Evolutionary conservation across 2,797 vertebrate genomes (phyloP), one percentile per base, ranked within the genome.

Genomic region (Merluccius polli): DNA sequence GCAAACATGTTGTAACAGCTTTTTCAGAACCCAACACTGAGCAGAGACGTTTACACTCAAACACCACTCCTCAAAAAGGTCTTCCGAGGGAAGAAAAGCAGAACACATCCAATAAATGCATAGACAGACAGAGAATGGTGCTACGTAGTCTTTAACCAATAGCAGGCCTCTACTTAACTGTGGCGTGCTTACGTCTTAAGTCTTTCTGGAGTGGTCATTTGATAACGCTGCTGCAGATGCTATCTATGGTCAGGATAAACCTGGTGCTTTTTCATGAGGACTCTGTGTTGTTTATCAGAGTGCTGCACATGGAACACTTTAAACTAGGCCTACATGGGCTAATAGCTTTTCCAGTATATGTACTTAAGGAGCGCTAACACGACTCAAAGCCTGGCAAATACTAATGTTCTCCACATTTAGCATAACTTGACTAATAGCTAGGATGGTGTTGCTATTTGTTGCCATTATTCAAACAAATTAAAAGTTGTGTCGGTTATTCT

Each of bases 251-350:
- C 29, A 75, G 77, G 74, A 81, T 81, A 59, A 77, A 82, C 48
- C 81, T 77, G 75, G 79, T 72, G 44, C 74, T 9, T 9, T 81
- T 74, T 73, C 80, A 77, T 30, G 59, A 77, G 70, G 33, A n/a
- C 73, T 70, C 24, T 12, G 7, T 21, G 69, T 27, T 72, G 75
- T 79, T 48, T 69, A 78, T 80, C 67, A 77, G 67, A 73, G 74
- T 31, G 24, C 84, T 82, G 10, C 4, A 75, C 73, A 76, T 63
- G 77, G 8, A 77, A 71, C 80, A 81, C 82, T 77, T 74, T 52
- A 33, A 63, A 81, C 75, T n/a, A 27, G 52, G n/a, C 44, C 44
- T 52, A 52, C 44, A n/a, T 10, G 10, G 52, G 24, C 52, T 77
- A 70, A 78, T 65, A 63, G 76, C 67, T 77, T 83, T 59, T 82